These are phyloP conservation scores for Dendrocopos noguchii DNA, from an alignment of 2,113 vertebrate species.

Conservation along the genomic window DNA sequence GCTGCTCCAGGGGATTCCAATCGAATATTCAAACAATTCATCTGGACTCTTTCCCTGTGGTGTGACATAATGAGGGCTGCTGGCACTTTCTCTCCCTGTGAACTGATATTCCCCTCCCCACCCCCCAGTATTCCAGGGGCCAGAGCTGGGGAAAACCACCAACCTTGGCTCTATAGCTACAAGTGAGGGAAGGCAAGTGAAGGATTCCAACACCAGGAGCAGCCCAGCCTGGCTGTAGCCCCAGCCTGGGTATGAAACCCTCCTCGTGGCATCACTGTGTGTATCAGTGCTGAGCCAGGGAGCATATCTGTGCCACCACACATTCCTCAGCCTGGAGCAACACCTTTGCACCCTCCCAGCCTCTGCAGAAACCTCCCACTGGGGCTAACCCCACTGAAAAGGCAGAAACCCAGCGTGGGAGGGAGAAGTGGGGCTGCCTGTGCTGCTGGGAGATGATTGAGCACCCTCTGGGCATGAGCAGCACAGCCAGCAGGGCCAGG, in stretches of 20 bases:
- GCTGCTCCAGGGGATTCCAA: neutral
- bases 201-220: neutral
- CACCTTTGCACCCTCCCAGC: neutral
- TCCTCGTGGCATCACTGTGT: neutral
- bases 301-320: rapidly evolving
- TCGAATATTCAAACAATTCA: neutral
- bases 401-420: rapidly evolving
- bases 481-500: no score
- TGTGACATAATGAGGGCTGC: neutral
- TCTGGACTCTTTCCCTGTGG: neutral
- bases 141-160: neutral
- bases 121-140: neutral
- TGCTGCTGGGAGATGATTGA: neutral
- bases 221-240: neutral
- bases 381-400: neutral
- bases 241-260: neutral
- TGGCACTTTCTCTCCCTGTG: neutral
- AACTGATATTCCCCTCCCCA: neutral
- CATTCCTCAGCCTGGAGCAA: neutral
- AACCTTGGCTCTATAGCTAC: neutral
- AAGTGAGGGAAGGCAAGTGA: neutral
- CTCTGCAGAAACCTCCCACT: neutral
- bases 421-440: neutral
- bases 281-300: no score
- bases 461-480: neutral